Conservation (phyloP, 2,113 vertebrate genomes). For the Epinephelus cyanopodus region DNA sequence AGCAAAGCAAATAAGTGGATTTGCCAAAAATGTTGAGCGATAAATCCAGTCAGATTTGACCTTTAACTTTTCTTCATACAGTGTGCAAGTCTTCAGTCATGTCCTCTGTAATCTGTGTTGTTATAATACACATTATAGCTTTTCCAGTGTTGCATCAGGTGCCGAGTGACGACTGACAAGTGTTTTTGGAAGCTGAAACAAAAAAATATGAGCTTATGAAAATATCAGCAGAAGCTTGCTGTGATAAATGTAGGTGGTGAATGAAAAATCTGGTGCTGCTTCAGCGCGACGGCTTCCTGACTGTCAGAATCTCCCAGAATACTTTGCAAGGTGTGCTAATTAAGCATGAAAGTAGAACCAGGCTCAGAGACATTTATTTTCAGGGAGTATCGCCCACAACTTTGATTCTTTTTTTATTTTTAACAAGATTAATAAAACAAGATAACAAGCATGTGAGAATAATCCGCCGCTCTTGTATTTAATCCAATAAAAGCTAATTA, state of each 20-base stretch:
- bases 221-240: constrained; percentile 17
- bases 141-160: constrained; percentile 1
- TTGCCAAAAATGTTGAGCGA: background rate
- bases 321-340: constrained; percentile 70
- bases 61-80: background rate
- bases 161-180: constrained; percentile 44
- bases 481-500: constrained; percentile 74
- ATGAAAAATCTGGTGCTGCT: constrained; percentile 34
- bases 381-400: constrained; percentile 43
- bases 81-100: constrained; percentile 11
- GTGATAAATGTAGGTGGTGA: constrained; percentile 55
- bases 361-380: constrained; percentile 45
- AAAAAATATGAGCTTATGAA: constrained; percentile 17
- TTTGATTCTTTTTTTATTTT: constrained; percentile 49
- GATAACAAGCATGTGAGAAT: constrained; percentile 76
- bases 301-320: constrained; percentile 69
- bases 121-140: background rate
- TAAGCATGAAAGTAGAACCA: constrained; percentile 74
- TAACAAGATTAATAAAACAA: constrained; percentile 77
- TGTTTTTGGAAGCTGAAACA: constrained; percentile 17
- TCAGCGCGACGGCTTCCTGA: constrained; percentile 24
- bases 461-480: constrained; percentile 59
- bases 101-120: background rate
- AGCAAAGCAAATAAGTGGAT: too few relatives aligned
- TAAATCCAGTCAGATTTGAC: background rate